Percentiles rank a stretch among this genome's conserved stretches.
phyloP scores from a whole-genome alignment of 2,888 invertebrate species.

The Horisme vitalbata region DNA sequence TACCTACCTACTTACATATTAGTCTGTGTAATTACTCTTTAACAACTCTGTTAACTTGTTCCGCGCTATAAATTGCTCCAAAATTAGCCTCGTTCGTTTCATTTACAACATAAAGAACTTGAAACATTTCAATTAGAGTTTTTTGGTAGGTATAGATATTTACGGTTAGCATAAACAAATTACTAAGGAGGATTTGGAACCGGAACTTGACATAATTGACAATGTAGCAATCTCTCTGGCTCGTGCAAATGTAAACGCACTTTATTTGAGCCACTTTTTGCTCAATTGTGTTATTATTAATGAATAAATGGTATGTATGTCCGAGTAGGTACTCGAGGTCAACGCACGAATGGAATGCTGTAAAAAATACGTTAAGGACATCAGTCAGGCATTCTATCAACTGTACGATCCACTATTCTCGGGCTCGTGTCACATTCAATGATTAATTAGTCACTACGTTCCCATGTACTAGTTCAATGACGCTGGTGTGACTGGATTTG shows the following conservation, averaged over 20 bases:
- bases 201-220: slow-evolving; percentile 73
- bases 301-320: slow-evolving; percentile 68
- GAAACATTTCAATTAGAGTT: slow-evolving; percentile 63
- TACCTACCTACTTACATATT: slow-evolving; percentile 20
- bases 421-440: slow-evolving; percentile 52
- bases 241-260: slow-evolving; percentile 56
- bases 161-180: slow-evolving; percentile 52
- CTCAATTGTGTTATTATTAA: slow-evolving; percentile 67
- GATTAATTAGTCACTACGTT: slow-evolving; percentile 48
- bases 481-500: slow-evolving; percentile 3
- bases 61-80: slow-evolving; percentile 36
- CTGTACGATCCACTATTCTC: slow-evolving; percentile 51
- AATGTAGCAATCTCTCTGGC: slow-evolving; percentile 43
- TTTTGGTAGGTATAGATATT: slow-evolving; percentile 53
- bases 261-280: slow-evolving; percentile 73
- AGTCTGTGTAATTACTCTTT: slow-evolving; percentile 28
- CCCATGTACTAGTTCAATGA: background rate
- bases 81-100: slow-evolving; percentile 42
- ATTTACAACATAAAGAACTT: slow-evolving; percentile 56
- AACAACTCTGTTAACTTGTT: slow-evolving; percentile 41
- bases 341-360: slow-evolving; percentile 71
- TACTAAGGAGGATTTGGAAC: slow-evolving; percentile 73
- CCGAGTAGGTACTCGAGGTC: slow-evolving; percentile 73
- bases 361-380: slow-evolving; percentile 78
- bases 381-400: slow-evolving; percentile 61